Base-by-base conservation (phyloP, 1,140 invertebrate genomes). In the Drosophila insularis region DNA sequence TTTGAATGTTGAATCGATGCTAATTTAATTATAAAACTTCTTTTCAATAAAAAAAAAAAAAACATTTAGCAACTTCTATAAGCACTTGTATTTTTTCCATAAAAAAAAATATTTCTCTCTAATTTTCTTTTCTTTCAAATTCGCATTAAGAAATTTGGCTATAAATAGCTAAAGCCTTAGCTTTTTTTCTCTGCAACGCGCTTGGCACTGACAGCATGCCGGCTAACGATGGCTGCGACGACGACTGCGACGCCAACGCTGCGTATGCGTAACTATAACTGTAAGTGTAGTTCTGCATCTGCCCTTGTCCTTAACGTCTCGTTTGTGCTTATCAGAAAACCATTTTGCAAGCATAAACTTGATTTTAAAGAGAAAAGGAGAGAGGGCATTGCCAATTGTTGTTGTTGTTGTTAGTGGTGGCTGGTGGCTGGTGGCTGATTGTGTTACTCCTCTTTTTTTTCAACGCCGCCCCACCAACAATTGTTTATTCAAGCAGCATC, bases 401-500 rank as follows among this genome's bases (percentile, higher is more conserved):
- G 59, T 59, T 63, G 40, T 60, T 77, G 63, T 70, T 62, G n/a
- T 62, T n/a, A n/a, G n/a, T n/a, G 72, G 61, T 73, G 61, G 71
- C 62, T 62, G 64, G 67, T 53, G 37, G 63, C 40, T 39, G 31
- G 32, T 27, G 32, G 31, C 32, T 55, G 40, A 17, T n/a, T 21
- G n/a, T 54, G 62, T 35, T 40, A n/a, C 63, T 59, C 14, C 21
- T 31, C 61, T 31, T 21, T 13, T 13, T 58, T 84, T 79, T 56
- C n/a, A 11, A 11, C 32, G 32, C 32, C 32, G 32, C 32, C 46
- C 74, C 73, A 71, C 71, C 82, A 82, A 87, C 82, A 82, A 87
- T 81, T 87, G 82, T 82, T 87, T 86, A 87, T 82, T 82, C 68
- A 87, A 87, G 82, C 81, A 75, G 72, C 80, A 79, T 72, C 63